Conservation (phyloP, 2,888 invertebrate species). For the Teleogryllus oceanicus region DNA sequence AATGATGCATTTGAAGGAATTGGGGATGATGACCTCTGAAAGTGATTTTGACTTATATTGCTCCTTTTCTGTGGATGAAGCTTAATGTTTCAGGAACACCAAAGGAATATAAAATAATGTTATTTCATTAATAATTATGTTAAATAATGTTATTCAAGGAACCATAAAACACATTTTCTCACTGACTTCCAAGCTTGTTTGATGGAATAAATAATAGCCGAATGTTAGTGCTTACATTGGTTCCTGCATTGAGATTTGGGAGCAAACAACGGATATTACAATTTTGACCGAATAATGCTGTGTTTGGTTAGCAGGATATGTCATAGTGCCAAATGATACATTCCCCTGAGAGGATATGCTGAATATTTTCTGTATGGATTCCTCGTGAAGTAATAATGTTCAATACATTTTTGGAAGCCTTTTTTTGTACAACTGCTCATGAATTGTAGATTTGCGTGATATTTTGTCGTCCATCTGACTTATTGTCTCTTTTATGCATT, state of each 20-base stretch:
- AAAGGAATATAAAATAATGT: too few relatives aligned
- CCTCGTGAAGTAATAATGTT: not conserved
- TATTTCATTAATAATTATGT: too few relatives aligned
- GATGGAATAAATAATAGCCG: too few relatives aligned
- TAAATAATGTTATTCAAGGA: too few relatives aligned
- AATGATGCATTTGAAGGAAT: slow-evolving; percentile 94
- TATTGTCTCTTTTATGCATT: not conserved
- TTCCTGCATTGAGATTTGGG: too few relatives aligned
- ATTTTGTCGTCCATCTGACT: not conserved
- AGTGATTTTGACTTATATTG: not conserved
- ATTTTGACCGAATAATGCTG: not conserved
- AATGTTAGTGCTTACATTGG: too few relatives aligned
- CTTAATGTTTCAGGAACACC: too few relatives aligned
- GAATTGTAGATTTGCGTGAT: not conserved
- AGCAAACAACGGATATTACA: too few relatives aligned
- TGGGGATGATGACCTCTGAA: slow-evolving; percentile 79
- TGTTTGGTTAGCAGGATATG: not conserved
- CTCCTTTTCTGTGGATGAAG: too few relatives aligned
- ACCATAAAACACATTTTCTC: too few relatives aligned
- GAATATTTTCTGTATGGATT: not conserved
- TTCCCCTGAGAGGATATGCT: not conserved
- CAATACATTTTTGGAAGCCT: not conserved
- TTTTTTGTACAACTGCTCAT: not conserved
- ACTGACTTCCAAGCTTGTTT: too few relatives aligned
- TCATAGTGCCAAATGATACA: not conserved